Evolutionary conservation across 2,888 invertebrate species (phyloP), one percentile per base, ranked within the genome.

Genomic region (Melinaea menophilus): DNA sequence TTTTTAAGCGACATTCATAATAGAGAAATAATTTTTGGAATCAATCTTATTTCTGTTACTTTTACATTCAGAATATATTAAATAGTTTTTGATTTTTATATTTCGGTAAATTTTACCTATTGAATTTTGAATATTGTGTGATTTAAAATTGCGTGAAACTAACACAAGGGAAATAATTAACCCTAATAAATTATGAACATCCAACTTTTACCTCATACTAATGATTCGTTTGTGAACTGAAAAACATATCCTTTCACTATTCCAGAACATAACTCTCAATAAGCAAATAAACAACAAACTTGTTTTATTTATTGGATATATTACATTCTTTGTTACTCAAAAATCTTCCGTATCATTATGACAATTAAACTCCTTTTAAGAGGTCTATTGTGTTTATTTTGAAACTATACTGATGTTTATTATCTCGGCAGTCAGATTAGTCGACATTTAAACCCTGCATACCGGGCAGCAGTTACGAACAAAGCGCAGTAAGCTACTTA

Each of bases 331-430:
- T 11, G 1, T 55, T 33, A 55, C 45, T n/a, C 1, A 5, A 60
- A 55, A 33, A 41, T 11, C 41, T 41, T 9, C 41, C 41, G 7
- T 41, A 41, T 41, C 9, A 41, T 41, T 9, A 41, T 7, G 11
- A 51, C 2, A 41, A 12, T 54, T 54, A 33, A 31, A 54, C 33
- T 33, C 4, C 12, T 54, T 59, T 33, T 54, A 31, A n/a, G 22
- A 37, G 22, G 48, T 31, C 12, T 33, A 31, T 11, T 22, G 31
- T 33, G 41, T 56, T 61, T 66, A 66, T 61, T 66, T 56, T 63
- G 56, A 48, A 60, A 31, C 56, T 54, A 59, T 51, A 65, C 62
- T 66, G 60, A 59, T 54, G 61, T 66, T 63, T 66, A 63, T 63
- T 58, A 63, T 37, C 34, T 58, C 34, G 34, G 65, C 58, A 59